Evolutionary conservation across 2,888 invertebrate genomes (phyloP).

Genomic region (Stictocephala bisonia): DNA sequence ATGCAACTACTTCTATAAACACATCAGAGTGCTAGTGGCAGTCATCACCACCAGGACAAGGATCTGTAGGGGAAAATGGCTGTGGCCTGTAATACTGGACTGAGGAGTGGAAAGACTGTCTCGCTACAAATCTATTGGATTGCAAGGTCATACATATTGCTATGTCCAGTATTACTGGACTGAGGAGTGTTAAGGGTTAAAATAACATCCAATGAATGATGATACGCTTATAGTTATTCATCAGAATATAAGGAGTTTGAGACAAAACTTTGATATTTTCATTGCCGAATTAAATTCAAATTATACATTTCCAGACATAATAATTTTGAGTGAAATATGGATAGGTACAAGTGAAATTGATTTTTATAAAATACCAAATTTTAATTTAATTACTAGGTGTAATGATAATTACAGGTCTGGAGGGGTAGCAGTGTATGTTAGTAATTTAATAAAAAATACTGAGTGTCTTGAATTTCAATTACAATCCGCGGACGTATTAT

Average conservation of each 20-base stretch:
- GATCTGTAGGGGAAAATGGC: no score
- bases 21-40: no score
- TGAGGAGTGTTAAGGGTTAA: no score
- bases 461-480: not conserved
- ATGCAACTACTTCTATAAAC: no score
- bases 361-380: constrained; percentile 6
- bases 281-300: not conserved
- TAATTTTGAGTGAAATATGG: constrained; percentile 22
- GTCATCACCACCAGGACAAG: no score
- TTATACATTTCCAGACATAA: not conserved
- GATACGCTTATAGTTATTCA: not conserved
- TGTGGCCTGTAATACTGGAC: no score
- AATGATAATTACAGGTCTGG: constrained; percentile 13
- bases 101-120: no score
- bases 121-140: no score
- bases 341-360: constrained; percentile 9
- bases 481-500: not conserved
- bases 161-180: no score
- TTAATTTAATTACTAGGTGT: not conserved
- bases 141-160: no score
- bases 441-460: not conserved
- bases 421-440: constrained; percentile 19
- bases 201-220: not conserved
- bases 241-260: constrained; percentile 23
- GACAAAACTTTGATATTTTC: not conserved